A percentile compares a stretch with the other conserved stretches of the same genome.
Evolutionary conservation across 2,113 vertebrate species (phyloP).

Genomic region (Microcebus murinus): DNA sequence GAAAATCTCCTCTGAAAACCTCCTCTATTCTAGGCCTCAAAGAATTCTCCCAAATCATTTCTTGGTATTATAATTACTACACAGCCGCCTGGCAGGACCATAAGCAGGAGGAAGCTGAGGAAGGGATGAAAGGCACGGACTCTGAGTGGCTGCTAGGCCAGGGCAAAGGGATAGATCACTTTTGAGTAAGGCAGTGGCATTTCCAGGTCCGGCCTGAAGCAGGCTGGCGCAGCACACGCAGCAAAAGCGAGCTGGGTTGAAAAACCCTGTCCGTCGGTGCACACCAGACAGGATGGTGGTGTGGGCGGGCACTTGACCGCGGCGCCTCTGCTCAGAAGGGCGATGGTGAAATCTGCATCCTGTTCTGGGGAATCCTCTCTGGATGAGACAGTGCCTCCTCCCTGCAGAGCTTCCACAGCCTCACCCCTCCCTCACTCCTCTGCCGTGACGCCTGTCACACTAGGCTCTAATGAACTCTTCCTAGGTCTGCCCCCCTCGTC

Average conservation of each 20-base stretch:
- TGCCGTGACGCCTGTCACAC: not conserved
- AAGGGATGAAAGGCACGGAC: not conserved
- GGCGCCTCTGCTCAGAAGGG: not conserved
- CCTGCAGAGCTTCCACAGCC: not conserved
- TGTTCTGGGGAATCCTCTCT: not conserved
- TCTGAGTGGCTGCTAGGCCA: not conserved
- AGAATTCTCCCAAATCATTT: not conserved
- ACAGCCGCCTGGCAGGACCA: not conserved
- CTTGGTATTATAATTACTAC: not conserved
- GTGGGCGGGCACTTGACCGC: not conserved
- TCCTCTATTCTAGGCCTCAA: not conserved
- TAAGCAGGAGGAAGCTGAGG: not conserved
- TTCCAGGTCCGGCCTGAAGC: not conserved
- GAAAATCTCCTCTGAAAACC: not conserved
- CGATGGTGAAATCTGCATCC: not conserved
- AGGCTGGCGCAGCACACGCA: not conserved
- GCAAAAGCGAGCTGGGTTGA: not conserved
- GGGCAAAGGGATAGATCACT: not conserved
- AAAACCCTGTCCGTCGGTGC: too few relatives aligned
- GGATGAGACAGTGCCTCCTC: not conserved
- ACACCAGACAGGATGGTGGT: not conserved
- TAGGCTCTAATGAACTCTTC: not conserved
- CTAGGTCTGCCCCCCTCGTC: not conserved
- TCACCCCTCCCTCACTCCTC: not conserved
- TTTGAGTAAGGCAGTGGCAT: not conserved